These are phyloP conservation scores for Yasuhikotakia modesta DNA, from an alignment of 2,797 vertebrate species.

Conservation along the genomic window DNA sequence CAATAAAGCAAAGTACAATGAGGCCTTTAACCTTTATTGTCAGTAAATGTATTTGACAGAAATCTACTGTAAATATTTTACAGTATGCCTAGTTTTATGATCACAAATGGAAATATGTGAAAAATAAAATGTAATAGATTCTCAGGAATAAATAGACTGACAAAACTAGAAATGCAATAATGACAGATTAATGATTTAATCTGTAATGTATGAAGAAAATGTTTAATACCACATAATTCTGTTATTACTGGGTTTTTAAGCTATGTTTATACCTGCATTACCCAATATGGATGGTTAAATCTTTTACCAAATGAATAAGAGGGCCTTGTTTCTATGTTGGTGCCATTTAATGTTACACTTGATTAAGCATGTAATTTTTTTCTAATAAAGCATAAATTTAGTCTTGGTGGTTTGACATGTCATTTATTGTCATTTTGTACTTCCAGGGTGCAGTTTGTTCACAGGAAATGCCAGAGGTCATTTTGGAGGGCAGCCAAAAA, in stretches of 20 bases:
- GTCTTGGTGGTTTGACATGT: background rate
- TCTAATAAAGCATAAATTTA: background rate
- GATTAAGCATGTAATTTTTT: background rate
- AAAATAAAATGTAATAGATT: background rate
- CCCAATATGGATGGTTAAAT: background rate
- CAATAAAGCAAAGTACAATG: constrained; percentile 19
- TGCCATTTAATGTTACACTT: constrained; percentile 16
- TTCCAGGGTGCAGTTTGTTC: background rate
- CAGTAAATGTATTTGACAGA: no score
- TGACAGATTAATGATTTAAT: background rate
- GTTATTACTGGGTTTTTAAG: background rate
- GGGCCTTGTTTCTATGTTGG: background rate
- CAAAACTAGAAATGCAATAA: no score
- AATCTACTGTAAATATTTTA: no score
- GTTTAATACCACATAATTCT: background rate
- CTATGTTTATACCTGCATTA: background rate
- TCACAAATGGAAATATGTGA: background rate
- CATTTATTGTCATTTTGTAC: background rate
- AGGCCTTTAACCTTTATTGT: constrained; percentile 30
- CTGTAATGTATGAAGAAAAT: background rate
- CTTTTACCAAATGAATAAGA: background rate
- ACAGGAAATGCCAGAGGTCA: background rate
- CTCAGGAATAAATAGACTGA: background rate
- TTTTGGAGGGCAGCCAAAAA: background rate
- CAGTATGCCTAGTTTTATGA: background rate